Percentiles rank a stretch among this genome's conserved stretches.
These are phyloP conservation scores for Leuctra nigra DNA, from an alignment of 2,888 invertebrate species.

Conservation along the genomic window DNA sequence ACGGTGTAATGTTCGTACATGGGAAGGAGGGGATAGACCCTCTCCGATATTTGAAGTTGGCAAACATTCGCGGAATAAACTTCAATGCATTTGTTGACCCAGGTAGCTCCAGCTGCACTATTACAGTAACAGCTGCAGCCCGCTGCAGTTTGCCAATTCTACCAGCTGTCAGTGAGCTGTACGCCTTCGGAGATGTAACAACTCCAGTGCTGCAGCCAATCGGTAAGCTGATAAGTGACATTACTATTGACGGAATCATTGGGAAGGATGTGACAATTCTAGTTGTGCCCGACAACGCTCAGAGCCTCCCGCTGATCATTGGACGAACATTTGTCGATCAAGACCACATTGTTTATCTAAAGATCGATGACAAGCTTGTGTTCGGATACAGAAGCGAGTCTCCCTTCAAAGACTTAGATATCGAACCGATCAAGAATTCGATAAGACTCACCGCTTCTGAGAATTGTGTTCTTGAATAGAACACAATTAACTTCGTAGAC, in stretches of 20 bases:
- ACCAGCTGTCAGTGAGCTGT: not conserved
- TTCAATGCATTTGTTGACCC: constrained; percentile 5
- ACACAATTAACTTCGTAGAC: not conserved
- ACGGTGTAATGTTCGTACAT: not conserved
- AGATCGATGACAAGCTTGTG: not conserved
- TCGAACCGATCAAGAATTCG: too few relatives aligned
- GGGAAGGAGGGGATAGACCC: not conserved
- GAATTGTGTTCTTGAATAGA: not conserved
- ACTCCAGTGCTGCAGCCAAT: not conserved
- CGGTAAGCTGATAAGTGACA: not conserved
- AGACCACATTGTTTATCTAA: not conserved
- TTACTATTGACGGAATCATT: not conserved
- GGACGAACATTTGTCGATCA: not conserved
- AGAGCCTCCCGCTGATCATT: not conserved
- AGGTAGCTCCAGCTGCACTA: constrained; percentile 11
- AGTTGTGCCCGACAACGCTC: not conserved
- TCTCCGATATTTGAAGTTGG: not conserved
- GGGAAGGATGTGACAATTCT: not conserved
- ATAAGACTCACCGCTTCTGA: not conserved
- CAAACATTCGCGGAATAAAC: not conserved
- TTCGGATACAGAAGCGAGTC: not conserved
- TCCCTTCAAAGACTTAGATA: too few relatives aligned
- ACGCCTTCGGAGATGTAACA: not conserved
- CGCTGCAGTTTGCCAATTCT: not conserved
- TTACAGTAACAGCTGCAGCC: not conserved